Base-by-base conservation (phyloP, 2,797 vertebrate genomes). In the Manis crassicaudata region DNA sequence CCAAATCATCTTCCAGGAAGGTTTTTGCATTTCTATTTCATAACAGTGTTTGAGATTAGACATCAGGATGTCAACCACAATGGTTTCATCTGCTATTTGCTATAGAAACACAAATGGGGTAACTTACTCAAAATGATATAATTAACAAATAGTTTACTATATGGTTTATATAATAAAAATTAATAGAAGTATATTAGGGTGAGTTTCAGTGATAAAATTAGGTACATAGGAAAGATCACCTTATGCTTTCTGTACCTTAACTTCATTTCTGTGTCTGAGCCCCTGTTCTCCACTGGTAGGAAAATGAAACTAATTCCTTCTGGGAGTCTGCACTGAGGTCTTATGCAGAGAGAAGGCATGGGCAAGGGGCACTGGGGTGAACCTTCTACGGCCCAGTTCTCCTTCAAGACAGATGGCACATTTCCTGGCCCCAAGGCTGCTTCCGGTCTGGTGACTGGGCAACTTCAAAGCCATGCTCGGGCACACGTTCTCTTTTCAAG, bases 81-180 rank as follows among this genome's bases (percentile, higher is more conserved):
- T 72, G 60, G 23, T 37, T 43, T 75, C n/a, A 43, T 76, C 84
- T 95, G 43, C 25, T 83, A 14, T 50, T 96, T 87, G 18, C n/a
- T 65, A 7, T 56, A 63, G 35, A 93, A 80, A 80, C 54, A 76
- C 6, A 75, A 91, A 70, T 12, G 3, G 32, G 5, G 5, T 58
- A 10, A 70, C 43, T 88, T 86, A 75, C 16, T 89, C 13, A 86
- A 32, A 85, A 92, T 70, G 46, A 18, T 46, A 82, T 56, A 58
- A 67, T 40, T 43, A 80, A 58, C 27, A 95, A 63, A 58, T 77
- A 81, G 70, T 65, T 60, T 88, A 25, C 58, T 63, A 37, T 29
- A 32, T 68, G 50, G 12, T 27, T 95, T 46, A 46, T 46, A 46
- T 46, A 46, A 46, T 46, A 46, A 46, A 46, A 46, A 46, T 46